Evolutionary conservation across 2,113 vertebrate species (phyloP).

Genomic region (Calyptommatus sinebrachiatus): DNA sequence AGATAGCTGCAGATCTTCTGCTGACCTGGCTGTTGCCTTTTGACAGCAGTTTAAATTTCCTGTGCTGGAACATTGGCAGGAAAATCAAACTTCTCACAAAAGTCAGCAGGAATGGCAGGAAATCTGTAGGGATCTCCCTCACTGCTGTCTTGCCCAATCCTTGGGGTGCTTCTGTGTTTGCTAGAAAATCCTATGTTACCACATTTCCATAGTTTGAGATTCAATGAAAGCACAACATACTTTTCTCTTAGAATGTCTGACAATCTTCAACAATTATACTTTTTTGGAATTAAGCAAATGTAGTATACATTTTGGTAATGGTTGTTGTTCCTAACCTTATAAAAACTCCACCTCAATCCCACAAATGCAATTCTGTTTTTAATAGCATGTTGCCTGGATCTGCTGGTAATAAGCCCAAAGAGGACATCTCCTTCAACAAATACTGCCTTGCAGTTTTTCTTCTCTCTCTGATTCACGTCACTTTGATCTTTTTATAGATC

Average conservation of each 20-base stretch:
- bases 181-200: neutral
- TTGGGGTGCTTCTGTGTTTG: too few relatives aligned
- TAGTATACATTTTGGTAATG: neutral
- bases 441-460: neutral
- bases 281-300: neutral
- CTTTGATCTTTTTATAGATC: neutral
- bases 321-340: neutral
- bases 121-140: too few relatives aligned
- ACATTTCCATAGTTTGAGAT: neutral
- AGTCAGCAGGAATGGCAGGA: too few relatives aligned
- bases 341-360: neutral
- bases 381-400: neutral
- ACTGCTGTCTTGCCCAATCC: too few relatives aligned
- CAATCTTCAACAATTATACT: neutral
- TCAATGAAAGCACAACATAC: neutral
- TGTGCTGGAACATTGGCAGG: too few relatives aligned
- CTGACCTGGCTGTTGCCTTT: too few relatives aligned
- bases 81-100: too few relatives aligned
- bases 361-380: neutral
- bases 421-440: neutral
- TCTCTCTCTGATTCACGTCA: neutral
- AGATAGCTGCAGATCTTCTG: too few relatives aligned
- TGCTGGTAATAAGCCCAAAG: neutral
- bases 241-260: slow-evolving; percentile 6
- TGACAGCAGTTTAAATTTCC: too few relatives aligned